phyloP scores from a whole-genome alignment of 2,113 vertebrate genomes.

The Rostratula benghalensis region DNA sequence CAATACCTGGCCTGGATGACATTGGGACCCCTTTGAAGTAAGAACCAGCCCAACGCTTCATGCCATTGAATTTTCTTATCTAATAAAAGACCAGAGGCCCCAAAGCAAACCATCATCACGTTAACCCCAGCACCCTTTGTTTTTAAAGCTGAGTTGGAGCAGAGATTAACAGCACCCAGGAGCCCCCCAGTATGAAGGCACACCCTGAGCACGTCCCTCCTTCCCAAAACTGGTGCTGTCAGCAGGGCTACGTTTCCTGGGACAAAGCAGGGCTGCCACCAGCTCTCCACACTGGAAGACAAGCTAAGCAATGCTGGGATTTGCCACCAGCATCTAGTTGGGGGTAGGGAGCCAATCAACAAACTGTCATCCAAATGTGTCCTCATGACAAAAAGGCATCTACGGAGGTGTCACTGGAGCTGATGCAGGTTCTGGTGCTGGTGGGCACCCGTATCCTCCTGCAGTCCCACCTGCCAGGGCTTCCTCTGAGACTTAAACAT shows the following conservation, averaged over 20 bases:
- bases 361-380: neutral
- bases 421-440: neutral
- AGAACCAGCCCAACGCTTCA: neutral
- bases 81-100: neutral
- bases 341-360: neutral
- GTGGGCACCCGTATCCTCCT: neutral
- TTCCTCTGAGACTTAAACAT: rapidly evolving
- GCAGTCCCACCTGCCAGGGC: neutral
- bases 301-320: neutral
- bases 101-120: neutral
- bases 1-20: neutral
- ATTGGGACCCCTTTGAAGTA: neutral
- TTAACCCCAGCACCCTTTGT: neutral
- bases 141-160: neutral
- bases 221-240: neutral
- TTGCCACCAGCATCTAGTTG: neutral
- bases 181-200: neutral
- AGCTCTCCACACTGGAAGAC: neutral
- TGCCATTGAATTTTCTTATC: neutral
- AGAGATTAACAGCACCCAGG: neutral
- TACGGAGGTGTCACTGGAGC: rapidly evolving
- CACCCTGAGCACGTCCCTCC: rapidly evolving
- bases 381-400: neutral
- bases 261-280: neutral
- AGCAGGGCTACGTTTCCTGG: neutral